phyloP scores from a whole-genome alignment of 1,140 invertebrate genomes.

The Drosophila setifemur region DNA sequence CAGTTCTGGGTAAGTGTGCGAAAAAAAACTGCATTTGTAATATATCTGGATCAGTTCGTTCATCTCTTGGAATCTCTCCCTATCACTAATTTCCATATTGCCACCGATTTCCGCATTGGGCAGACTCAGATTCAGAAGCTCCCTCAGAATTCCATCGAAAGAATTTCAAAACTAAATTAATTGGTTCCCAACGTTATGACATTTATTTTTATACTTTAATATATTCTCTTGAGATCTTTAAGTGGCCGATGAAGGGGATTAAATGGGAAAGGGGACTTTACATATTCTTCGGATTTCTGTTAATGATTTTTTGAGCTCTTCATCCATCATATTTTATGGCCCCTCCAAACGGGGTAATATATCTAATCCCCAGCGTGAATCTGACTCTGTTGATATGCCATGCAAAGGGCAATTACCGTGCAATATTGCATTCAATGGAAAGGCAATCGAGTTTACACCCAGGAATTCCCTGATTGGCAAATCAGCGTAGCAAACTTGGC shows the following conservation, averaged over 20 bases:
- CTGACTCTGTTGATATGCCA: too few species aligned
- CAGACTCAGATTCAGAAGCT: background rate
- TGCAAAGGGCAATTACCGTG: too few species aligned
- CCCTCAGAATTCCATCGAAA: background rate
- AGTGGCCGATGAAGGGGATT: background rate
- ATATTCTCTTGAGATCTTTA: background rate
- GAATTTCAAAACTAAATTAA: constrained; percentile 1
- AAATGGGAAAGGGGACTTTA: background rate
- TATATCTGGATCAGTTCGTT: too few species aligned
- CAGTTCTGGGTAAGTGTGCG: constrained; percentile 14
- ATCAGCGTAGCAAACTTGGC: background rate
- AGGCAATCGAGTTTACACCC: too few species aligned
- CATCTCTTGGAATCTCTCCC: background rate
- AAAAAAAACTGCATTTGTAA: too few species aligned
- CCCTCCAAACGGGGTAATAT: too few species aligned
- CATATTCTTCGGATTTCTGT: background rate
- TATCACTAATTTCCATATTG: background rate
- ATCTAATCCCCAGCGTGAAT: too few species aligned
- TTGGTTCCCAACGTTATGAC: background rate
- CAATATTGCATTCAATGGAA: too few species aligned
- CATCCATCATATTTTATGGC: too few species aligned
- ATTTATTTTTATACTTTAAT: background rate
- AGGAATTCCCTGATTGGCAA: background rate
- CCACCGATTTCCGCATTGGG: background rate
- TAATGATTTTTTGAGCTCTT: background rate